Percentiles rank a stretch among this genome's conserved stretches.
phyloP scores from a whole-genome alignment of 2,797 vertebrate species.

The Rhinogobio ventralis region DNA sequence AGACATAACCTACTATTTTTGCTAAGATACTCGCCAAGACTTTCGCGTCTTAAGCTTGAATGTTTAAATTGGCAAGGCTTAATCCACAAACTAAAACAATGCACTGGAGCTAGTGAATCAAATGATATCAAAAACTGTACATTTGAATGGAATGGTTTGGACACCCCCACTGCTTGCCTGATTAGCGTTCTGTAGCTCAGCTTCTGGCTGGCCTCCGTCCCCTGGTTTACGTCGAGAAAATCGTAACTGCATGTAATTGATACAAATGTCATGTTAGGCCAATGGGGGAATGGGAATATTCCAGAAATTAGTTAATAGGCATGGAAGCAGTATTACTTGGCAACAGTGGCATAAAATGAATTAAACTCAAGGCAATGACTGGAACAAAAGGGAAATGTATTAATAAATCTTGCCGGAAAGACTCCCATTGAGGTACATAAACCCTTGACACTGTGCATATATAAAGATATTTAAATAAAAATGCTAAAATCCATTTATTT shows the following conservation, averaged over 20 bases:
- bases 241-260: conserved; percentile 37
- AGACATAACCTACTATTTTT: no score
- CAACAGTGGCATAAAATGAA: conserved; percentile 26
- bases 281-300: conserved; percentile 22
- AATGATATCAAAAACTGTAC: not conserved
- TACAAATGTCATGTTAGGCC: conserved; percentile 38
- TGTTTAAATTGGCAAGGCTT: no score
- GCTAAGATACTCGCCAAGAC: no score
- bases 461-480: not conserved
- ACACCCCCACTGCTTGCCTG: not conserved
- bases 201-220: not conserved
- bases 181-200: not conserved
- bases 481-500: not conserved
- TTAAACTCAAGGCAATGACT: conserved; percentile 15
- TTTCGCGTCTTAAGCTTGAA: no score
- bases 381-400: conserved; percentile 10
- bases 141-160: not conserved
- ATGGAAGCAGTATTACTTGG: conserved; percentile 43
- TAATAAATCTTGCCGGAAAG: not conserved
- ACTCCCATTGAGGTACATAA: not conserved
- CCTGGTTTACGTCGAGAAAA: not conserved
- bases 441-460: not conserved
- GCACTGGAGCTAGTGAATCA: not conserved
- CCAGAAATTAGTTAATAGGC: conserved; percentile 20
- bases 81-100: not conserved